Percentiles rank a stretch among this genome's conserved stretches.
phyloP scores from a whole-genome alignment of 2,888 invertebrate genomes.

The Agrotis segetum region DNA sequence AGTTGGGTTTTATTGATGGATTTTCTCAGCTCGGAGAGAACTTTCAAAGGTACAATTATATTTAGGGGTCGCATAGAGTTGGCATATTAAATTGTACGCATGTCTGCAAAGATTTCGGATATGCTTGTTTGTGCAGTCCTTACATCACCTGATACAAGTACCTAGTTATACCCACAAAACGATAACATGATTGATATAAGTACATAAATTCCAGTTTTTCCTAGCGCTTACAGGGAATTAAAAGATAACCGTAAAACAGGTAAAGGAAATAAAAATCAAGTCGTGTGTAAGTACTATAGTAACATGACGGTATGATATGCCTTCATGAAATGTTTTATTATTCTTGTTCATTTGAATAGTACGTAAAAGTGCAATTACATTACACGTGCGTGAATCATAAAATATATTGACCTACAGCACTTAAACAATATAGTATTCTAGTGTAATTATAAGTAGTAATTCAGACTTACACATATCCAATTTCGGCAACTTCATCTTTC shows the following conservation, averaged over 20 bases:
- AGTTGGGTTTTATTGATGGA: too few relatives aligned
- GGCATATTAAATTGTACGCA: constrained; percentile 11
- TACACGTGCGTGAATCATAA: constrained; percentile 29
- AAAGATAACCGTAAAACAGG: constrained; percentile 10
- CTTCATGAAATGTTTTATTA: constrained; percentile 37
- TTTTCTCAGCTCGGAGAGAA: too few relatives aligned
- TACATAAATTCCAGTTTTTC: constrained; percentile 18
- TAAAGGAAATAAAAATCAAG: constrained; percentile 13
- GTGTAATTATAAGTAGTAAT: constrained; percentile 50
- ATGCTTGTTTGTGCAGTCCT: constrained; percentile 4
- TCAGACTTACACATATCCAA: constrained; percentile 81
- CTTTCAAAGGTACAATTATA: too few relatives aligned
- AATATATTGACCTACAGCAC: constrained; percentile 11
- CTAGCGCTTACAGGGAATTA: constrained; percentile 6
- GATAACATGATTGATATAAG: constrained; percentile 13
- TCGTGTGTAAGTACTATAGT: background rate
- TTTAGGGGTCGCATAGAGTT: too few relatives aligned
- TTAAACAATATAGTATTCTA: constrained; percentile 23
- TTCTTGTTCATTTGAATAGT: constrained; percentile 28
- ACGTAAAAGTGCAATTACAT: constrained; percentile 33
- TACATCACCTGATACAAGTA: too few relatives aligned
- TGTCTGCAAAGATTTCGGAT: constrained; percentile 4
- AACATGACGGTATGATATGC: constrained; percentile 11
- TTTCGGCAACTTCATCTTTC: constrained; percentile 84
- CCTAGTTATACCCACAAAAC: too few relatives aligned